These are phyloP conservation scores for Lamprologus tigripictilis DNA, from an alignment of 2,113 vertebrate species.

Conservation along the genomic window DNA sequence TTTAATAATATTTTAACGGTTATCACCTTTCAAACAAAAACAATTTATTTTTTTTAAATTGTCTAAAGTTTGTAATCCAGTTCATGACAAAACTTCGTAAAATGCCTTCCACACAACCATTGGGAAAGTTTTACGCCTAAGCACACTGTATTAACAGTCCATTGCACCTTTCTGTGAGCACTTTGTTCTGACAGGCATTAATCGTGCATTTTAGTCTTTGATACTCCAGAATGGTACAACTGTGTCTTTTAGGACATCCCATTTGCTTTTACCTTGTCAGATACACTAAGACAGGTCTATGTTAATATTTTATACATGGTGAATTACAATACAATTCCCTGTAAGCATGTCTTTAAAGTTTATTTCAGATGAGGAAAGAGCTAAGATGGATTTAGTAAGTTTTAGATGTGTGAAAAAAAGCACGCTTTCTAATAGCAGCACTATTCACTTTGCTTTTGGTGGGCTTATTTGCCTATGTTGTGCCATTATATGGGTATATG, in stretches of 20 bases:
- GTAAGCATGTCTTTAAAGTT: background rate
- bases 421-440: background rate
- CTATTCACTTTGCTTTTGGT: background rate
- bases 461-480: background rate
- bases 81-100: background rate
- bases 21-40: background rate
- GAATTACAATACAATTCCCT: background rate
- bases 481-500: background rate
- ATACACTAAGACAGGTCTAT: background rate
- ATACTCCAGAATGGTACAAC: background rate
- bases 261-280: constrained; percentile 11
- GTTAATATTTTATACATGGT: constrained; percentile 13
- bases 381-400: background rate
- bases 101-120: background rate
- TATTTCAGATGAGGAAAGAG: background rate
- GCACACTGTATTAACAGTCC: background rate
- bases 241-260: background rate
- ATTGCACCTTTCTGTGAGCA: background rate
- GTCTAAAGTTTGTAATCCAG: background rate
- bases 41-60: background rate
- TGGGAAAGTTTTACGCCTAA: background rate
- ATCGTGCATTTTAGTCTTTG: constrained; percentile 15
- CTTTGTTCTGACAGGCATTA: background rate
- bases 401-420: background rate
- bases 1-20: background rate